These are phyloP conservation scores for Odobenus rosmarus DNA, from an alignment of 2,113 vertebrate genomes.

Conservation along the genomic window DNA sequence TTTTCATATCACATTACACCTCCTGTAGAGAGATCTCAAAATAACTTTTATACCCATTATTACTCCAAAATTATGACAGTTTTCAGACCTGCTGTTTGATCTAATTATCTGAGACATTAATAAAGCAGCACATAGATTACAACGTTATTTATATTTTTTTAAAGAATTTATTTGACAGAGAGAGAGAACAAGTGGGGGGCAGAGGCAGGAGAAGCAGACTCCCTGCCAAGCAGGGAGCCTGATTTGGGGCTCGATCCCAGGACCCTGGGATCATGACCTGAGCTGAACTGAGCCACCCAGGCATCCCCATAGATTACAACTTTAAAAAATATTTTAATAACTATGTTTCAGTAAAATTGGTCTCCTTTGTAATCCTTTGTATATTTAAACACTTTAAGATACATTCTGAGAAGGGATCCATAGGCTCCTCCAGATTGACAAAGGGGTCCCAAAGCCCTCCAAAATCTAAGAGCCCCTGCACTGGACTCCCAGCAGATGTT, in stretches of 20 bases:
- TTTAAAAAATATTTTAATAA: not conserved
- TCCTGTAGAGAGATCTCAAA: not conserved
- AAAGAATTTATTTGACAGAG: not conserved
- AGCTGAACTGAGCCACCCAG: not conserved
- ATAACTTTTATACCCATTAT: not conserved
- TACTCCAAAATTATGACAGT: constrained; percentile 5
- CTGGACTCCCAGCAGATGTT: not conserved
- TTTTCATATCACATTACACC: not conserved
- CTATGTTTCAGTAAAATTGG: not conserved
- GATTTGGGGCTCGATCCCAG: not conserved
- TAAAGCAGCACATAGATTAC: not conserved
- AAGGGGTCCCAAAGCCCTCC: not conserved
- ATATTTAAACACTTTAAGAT: not conserved
- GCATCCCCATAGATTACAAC: not conserved
- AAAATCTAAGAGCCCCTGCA: not conserved
- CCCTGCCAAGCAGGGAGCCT: not conserved
- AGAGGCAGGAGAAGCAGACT: not conserved
- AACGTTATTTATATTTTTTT: not conserved
- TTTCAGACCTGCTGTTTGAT: constrained; percentile 2
- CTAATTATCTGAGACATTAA: not conserved
- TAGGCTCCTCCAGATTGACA: not conserved
- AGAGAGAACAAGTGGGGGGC: not conserved
- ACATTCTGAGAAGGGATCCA: not conserved
- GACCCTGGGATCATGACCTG: not conserved
- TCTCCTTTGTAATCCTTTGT: not conserved